Percentiles rank a stretch among this genome's conserved stretches.
Evolutionary conservation across 1,140 invertebrate species (phyloP).

Genomic region (Hormaphis cornu): DNA sequence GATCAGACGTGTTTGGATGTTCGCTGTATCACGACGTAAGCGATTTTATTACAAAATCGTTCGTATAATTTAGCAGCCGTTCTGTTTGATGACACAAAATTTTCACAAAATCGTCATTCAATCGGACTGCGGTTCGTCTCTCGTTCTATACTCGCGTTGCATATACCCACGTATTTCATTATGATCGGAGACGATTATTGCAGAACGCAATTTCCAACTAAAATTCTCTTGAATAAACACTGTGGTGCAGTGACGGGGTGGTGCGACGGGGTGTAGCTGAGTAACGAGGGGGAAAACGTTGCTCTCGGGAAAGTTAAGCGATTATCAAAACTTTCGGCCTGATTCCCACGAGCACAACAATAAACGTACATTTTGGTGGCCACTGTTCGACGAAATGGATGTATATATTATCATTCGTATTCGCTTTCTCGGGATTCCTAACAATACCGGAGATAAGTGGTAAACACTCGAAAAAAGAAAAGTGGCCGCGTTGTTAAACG

Average conservation of each 20-base stretch:
- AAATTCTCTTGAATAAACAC: background rate
- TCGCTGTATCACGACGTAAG: too few species aligned
- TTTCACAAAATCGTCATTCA: too few species aligned
- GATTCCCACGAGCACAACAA: slow-evolving; percentile 3
- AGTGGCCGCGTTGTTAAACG: background rate
- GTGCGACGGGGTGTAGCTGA: background rate
- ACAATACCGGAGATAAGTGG: background rate
- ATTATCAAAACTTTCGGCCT: slow-evolving; percentile 12
- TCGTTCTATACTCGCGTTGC: too few species aligned
- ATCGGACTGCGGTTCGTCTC: too few species aligned
- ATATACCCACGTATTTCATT: background rate
- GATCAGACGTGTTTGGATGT: too few species aligned
- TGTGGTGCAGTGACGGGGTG: background rate
- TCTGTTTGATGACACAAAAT: too few species aligned
- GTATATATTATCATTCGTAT: slow-evolving; percentile 9
- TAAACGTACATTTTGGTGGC: background rate
- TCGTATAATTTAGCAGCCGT: too few species aligned
- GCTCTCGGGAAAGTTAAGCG: slow-evolving; percentile 15
- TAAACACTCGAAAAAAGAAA: background rate
- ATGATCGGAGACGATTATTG: background rate
- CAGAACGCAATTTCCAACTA: background rate
- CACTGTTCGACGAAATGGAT: background rate
- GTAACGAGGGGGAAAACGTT: background rate
- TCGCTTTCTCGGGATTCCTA: background rate
- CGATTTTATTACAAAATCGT: too few species aligned